Percentiles rank a stretch among this genome's conserved stretches.
phyloP scores from a whole-genome alignment of 2,797 vertebrate genomes.

The Peromyscus attwateri region DNA sequence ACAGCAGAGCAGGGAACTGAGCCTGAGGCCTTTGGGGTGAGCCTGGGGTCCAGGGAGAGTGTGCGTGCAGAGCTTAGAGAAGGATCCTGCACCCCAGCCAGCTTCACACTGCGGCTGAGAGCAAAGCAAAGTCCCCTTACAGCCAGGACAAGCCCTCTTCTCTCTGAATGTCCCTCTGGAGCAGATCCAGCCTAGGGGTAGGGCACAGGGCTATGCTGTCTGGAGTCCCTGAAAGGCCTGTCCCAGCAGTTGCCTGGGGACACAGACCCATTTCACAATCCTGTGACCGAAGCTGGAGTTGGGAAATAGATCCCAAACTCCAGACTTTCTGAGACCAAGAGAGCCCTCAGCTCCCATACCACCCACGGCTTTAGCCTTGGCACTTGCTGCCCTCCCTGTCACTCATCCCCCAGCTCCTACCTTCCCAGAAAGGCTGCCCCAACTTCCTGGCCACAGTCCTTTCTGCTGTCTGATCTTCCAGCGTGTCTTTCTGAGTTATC shows the following conservation, averaged over 20 bases:
- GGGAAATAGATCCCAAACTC: constrained; percentile 32
- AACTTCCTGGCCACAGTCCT: neutral
- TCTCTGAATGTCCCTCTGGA: neutral
- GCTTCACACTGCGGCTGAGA: fast-evolving
- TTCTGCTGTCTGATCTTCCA: neutral
- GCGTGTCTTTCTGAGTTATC: neutral
- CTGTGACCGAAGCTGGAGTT: neutral
- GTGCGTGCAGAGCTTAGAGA: neutral
- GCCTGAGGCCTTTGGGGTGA: neutral
- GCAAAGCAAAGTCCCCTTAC: neutral
- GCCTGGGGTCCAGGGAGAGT: too few relatives aligned
- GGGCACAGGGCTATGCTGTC: neutral
- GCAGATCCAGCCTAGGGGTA: neutral
- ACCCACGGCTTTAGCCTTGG: neutral
- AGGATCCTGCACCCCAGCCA: too few relatives aligned
- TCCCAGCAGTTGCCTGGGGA: neutral
- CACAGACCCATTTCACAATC: constrained; percentile 61
- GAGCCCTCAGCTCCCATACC: neutral
- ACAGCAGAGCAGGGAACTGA: neutral
- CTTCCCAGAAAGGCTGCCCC: neutral
- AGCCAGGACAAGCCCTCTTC: neutral
- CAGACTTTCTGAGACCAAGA: neutral
- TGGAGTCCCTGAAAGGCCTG: constrained; percentile 22
- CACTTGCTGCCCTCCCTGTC: neutral
- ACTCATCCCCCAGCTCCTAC: too few relatives aligned